A percentile compares a stretch with the other conserved stretches of the same genome.
These are phyloP conservation scores for Halcyon badia DNA, from an alignment of 2,797 vertebrate species.

Conservation along the genomic window DNA sequence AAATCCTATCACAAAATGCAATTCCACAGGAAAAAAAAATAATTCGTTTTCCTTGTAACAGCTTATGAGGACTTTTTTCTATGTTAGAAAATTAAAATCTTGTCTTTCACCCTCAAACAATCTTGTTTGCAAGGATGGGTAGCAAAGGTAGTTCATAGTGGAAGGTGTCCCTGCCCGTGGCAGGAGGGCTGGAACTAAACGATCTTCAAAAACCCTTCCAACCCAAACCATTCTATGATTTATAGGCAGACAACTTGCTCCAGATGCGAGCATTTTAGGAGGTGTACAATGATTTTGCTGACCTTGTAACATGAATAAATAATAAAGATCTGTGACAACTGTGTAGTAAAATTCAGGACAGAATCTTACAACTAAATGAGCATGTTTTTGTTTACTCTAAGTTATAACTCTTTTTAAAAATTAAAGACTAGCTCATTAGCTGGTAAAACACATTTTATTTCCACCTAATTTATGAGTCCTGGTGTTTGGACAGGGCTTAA, in stretches of 20 bases:
- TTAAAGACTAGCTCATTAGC: slow-evolving; percentile 3
- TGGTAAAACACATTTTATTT: slow-evolving; percentile 26
- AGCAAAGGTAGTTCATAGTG: neutral
- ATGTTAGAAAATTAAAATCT: accelerated
- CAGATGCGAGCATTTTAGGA: neutral
- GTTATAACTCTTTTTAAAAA: slow-evolving; percentile 32
- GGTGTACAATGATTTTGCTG: neutral
- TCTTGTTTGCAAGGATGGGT: neutral
- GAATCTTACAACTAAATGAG: neutral
- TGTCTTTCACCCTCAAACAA: neutral
- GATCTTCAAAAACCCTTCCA: neutral
- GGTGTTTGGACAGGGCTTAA: slow-evolving; percentile 39
- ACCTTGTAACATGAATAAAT: neutral
- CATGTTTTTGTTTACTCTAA: neutral
- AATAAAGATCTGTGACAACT: neutral
- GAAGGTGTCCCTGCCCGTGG: neutral
- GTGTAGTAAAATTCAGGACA: neutral
- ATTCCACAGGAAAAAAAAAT: neutral
- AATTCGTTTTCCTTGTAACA: neutral
- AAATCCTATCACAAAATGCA: neutral
- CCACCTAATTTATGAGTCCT: slow-evolving; percentile 9
- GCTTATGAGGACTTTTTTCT: neutral
- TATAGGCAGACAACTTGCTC: neutral
- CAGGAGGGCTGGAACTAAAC: neutral
- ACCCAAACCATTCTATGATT: neutral